phyloP scores from a whole-genome alignment of 2,888 invertebrate species.

The Zhengitettix transpicula region DNA sequence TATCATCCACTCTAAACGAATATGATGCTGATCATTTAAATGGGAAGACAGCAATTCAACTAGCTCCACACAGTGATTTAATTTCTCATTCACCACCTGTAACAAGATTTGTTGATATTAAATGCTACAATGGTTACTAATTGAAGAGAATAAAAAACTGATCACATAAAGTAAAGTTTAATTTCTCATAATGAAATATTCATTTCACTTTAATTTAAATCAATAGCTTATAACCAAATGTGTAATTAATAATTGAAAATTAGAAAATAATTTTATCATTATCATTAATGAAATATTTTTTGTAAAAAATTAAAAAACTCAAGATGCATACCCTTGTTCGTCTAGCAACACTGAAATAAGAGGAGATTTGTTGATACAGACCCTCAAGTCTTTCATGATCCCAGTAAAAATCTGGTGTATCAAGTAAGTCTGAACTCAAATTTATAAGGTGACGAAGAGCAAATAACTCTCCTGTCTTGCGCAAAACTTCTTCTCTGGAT shows the following conservation, averaged over 20 bases:
- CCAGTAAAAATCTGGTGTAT: slow-evolving; percentile 98
- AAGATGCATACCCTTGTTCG: slow-evolving; percentile 53
- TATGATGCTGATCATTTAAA: slow-evolving; percentile 82
- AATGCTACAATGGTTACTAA: too few relatives aligned
- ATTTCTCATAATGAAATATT: too few relatives aligned
- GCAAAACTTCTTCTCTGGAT: slow-evolving; percentile 50
- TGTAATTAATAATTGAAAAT: background rate
- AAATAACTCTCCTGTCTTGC: slow-evolving; percentile 75
- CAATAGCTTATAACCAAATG: background rate
- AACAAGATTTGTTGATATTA: too few relatives aligned
- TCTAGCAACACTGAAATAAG: slow-evolving; percentile 68
- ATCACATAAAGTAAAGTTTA: too few relatives aligned
- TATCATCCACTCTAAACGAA: slow-evolving; percentile 93
- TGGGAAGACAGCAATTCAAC: slow-evolving; percentile 78
- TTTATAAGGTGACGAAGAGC: slow-evolving; percentile 79
- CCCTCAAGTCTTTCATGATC: slow-evolving; percentile 78
- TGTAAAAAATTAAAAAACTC: background rate
- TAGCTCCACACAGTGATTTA: slow-evolving; percentile 85
- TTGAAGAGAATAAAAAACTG: too few relatives aligned
- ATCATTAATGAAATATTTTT: background rate
- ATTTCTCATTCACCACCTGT: slow-evolving; percentile 86
- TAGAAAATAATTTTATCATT: background rate
- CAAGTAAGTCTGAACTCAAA: slow-evolving; percentile 82
- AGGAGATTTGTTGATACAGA: slow-evolving; percentile 65
- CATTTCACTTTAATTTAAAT: too few relatives aligned